Conservation (phyloP, 2,797 vertebrate genomes). For the Melanitta fusca region DNA sequence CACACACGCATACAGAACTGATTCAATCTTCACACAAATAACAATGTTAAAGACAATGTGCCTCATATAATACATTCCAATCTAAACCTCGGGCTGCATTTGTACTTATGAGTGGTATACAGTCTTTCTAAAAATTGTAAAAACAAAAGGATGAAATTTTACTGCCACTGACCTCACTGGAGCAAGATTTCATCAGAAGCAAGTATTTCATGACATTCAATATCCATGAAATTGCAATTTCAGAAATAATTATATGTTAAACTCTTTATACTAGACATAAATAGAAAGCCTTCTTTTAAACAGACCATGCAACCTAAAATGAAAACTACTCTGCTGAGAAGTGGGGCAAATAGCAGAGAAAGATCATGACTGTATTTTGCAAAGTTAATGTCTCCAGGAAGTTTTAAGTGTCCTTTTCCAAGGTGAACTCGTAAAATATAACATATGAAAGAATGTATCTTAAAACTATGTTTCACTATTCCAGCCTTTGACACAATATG, state of each 20-base stretch:
- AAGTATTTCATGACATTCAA: background rate
- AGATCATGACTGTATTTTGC: background rate
- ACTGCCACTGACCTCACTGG: conserved; percentile 1
- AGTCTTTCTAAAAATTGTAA: background rate
- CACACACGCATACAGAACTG: conserved; percentile 14
- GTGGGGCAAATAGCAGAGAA: conserved; percentile 53
- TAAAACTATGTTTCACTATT: conserved; percentile 10
- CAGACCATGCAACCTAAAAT: conserved; percentile 29
- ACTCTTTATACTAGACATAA: conserved; percentile 14
- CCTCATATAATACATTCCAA: conserved; percentile 58
- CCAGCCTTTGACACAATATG: conserved; percentile 18
- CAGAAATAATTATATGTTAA: conserved; percentile 27
- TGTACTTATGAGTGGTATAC: conserved; percentile 66
- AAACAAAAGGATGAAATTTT: background rate
- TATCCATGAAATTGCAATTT: conserved; percentile 21
- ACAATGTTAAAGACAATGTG: conserved; percentile 65
- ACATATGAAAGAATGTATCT: background rate
- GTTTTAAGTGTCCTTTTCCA: conserved; percentile 25
- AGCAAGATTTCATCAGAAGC: background rate
- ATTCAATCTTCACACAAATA: conserved; percentile 63
- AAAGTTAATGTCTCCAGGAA: conserved; percentile 26
- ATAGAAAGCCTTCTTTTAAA: background rate
- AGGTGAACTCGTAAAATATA: background rate
- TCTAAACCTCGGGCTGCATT: conserved; percentile 63
- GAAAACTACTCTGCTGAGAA: conserved; percentile 22